Evolutionary conservation across 2,888 invertebrate genomes (phyloP).

Genomic region (Carterocephalus palaemon): DNA sequence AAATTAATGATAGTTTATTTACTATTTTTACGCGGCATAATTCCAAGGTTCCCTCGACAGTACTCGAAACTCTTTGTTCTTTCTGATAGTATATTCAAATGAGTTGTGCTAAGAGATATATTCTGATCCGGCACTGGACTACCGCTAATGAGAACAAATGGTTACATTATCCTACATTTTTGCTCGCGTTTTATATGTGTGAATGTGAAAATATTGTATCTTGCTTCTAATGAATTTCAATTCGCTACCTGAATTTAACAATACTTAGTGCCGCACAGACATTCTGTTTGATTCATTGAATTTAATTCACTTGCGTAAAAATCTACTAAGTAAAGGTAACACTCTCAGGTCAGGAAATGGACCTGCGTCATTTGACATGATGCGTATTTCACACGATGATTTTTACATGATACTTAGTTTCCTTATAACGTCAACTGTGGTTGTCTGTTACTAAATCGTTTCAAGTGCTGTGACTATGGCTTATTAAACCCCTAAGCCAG

Average conservation of each 20-base stretch:
- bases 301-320: not conserved
- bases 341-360: no score
- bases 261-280: not conserved
- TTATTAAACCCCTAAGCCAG: no score
- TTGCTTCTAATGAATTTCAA: conserved; percentile 4
- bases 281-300: not conserved
- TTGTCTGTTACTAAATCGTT: no score
- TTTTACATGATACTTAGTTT: no score
- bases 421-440: no score
- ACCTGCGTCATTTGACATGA: no score
- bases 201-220: not conserved
- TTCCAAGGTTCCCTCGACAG: conserved; percentile 10
- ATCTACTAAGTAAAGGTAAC: no score
- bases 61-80: conserved; percentile 20
- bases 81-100: conserved; percentile 17
- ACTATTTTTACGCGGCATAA: conserved; percentile 17
- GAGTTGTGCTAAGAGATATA: conserved; percentile 13
- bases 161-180: conserved; percentile 19
- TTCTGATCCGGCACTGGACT: conserved; percentile 3
- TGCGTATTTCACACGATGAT: no score
- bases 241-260: conserved; percentile 13
- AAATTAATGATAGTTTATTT: conserved; percentile 18
- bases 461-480: no score
- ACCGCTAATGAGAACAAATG: conserved; percentile 22
- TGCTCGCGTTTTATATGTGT: conserved; percentile 4